Evolutionary conservation across 2,888 invertebrate species (phyloP).

Genomic region (Peribatodes rhomboidaria): DNA sequence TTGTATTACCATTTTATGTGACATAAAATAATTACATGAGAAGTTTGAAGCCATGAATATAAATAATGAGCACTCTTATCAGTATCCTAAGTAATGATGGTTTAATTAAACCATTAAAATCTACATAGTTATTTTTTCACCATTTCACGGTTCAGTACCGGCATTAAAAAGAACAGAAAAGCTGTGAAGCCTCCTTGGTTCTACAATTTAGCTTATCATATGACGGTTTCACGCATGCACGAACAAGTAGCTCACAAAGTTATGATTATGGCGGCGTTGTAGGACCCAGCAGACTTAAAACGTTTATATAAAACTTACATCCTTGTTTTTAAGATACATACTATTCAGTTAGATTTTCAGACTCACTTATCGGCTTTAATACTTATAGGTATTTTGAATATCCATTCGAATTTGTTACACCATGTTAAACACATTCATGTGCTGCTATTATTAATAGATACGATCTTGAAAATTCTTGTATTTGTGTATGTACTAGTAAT

Average conservation of each 20-base stretch:
- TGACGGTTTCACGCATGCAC: too few relatives aligned
- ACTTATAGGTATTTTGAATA: background rate
- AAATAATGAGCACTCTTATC: background rate
- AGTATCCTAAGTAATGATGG: background rate
- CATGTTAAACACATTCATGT: background rate
- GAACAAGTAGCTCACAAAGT: too few relatives aligned
- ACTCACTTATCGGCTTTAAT: background rate
- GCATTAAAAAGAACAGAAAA: too few relatives aligned
- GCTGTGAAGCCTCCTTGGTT: too few relatives aligned
- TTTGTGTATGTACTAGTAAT: slow-evolving; percentile 37
- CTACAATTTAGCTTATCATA: too few relatives aligned
- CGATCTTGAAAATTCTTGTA: slow-evolving; percentile 28
- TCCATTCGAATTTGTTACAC: background rate
- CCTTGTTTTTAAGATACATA: too few relatives aligned
- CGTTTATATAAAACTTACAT: too few relatives aligned
- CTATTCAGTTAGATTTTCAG: background rate
- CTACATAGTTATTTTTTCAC: too few relatives aligned
- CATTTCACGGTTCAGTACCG: too few relatives aligned
- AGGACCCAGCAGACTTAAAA: background rate
- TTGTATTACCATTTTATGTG: slow-evolving; percentile 1
- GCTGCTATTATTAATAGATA: background rate
- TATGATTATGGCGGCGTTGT: too few relatives aligned
- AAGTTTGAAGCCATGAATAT: background rate
- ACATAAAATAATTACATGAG: background rate
- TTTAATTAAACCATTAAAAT: background rate